These are phyloP conservation scores for Leptinotarsa tumamoca DNA, from an alignment of 2,888 invertebrate genomes.

Conservation along the genomic window DNA sequence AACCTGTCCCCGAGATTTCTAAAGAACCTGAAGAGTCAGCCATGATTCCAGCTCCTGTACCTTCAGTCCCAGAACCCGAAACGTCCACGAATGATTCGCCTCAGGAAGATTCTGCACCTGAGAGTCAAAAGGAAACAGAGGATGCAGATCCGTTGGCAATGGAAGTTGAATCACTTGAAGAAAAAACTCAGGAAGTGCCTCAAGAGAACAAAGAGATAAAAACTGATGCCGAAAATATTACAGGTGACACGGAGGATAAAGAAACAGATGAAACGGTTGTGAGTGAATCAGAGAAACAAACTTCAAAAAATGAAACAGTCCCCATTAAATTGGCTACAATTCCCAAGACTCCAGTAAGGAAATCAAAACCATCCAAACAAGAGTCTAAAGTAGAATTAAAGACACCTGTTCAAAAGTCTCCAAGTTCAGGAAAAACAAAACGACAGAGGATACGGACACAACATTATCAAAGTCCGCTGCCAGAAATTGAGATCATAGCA, in stretches of 20 bases:
- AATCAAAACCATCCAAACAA: conserved; percentile 67
- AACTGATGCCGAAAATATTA: conserved; percentile 19
- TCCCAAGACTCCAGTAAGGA: conserved; percentile 69
- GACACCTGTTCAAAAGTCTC: conserved; percentile 62
- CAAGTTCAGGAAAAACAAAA: conserved; percentile 63
- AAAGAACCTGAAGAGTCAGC: neutral
- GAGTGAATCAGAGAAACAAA: conserved; percentile 54
- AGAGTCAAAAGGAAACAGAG: conserved; percentile 21
- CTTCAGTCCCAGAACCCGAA: neutral
- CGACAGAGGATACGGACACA: conserved; percentile 77
- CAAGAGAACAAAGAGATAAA: neutral
- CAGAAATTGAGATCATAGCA: conserved; percentile 81
- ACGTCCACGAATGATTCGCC: neutral
- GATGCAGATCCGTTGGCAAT: conserved; percentile 37
- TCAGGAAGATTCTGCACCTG: conserved; percentile 8
- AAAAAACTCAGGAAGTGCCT: conserved; percentile 30
- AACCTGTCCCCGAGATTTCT: neutral
- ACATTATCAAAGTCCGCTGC: conserved; percentile 85
- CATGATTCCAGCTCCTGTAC: conserved; percentile 39
- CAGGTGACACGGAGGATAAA: neutral
- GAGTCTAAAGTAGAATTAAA: conserved; percentile 56
- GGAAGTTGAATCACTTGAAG: conserved; percentile 34
- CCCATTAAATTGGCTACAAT: conserved; percentile 71
- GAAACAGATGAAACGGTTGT: conserved; percentile 20
- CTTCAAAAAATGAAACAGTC: conserved; percentile 60